These are phyloP conservation scores for Smittia aterrima DNA, from an alignment of 2,888 invertebrate genomes.

Conservation along the genomic window DNA sequence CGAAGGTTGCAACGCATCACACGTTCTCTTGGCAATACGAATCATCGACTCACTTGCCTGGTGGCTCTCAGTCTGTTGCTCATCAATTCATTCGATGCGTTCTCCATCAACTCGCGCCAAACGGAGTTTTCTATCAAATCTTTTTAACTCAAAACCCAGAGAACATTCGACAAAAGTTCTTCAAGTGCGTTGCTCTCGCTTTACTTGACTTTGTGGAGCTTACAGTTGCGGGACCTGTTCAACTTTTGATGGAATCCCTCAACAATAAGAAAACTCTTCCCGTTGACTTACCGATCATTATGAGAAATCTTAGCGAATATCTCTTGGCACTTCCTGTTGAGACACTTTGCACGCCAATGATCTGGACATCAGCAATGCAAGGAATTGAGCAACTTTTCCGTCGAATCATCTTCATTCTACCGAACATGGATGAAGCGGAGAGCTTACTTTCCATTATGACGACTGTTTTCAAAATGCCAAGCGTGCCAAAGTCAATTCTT, in stretches of 20 bases:
- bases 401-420: conserved; percentile 67
- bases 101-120: conserved; percentile 93
- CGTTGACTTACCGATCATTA: conserved; percentile 68
- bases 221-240: conserved; percentile 91
- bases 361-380: conserved; percentile 78
- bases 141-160: conserved; percentile 79
- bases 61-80: conserved; percentile 92
- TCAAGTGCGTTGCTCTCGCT: conserved; percentile 90
- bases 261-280: conserved; percentile 75
- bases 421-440: conserved; percentile 67
- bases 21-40: conserved; percentile 89
- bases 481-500: conserved; percentile 67
- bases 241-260: conserved; percentile 72
- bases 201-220: conserved; percentile 94
- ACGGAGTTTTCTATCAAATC: conserved; percentile 94
- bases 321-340: conserved; percentile 88
- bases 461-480: conserved; percentile 78
- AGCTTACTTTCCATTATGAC: conserved; percentile 74
- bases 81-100: conserved; percentile 96
- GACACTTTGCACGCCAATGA: conserved; percentile 65
- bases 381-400: conserved; percentile 87
- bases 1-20: conserved; percentile 74
- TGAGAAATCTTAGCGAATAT: conserved; percentile 91
- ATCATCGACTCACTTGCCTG: conserved; percentile 84
- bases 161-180: conserved; percentile 75